phyloP scores from a whole-genome alignment of 2,113 vertebrate species.

The Grus americana region DNA sequence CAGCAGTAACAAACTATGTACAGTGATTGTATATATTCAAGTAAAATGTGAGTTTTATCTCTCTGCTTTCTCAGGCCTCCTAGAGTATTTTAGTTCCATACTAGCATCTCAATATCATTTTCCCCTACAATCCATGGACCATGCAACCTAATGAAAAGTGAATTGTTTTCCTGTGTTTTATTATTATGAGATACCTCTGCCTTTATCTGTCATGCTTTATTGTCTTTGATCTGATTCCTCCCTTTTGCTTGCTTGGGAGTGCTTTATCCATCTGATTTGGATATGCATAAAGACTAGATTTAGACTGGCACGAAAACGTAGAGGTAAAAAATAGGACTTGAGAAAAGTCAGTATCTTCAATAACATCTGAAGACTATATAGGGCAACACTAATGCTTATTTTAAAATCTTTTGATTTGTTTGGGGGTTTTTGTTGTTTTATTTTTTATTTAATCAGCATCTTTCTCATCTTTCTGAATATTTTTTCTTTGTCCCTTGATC shows the following conservation, averaged over 20 bases:
- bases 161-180: conserved; percentile 16
- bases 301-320: neutral
- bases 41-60: neutral
- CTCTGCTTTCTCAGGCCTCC: neutral
- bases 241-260: neutral
- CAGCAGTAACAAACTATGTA: neutral
- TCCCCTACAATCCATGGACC: neutral
- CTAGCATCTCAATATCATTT: neutral
- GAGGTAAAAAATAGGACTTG: neutral
- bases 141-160: neutral
- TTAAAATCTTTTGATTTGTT: neutral
- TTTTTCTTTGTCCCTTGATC: conserved; percentile 5
- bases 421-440: neutral
- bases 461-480: neutral
- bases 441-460: neutral
- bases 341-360: neutral
- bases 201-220: conserved; percentile 7
- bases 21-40: neutral
- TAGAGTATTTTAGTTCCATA: neutral
- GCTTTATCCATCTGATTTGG: neutral
- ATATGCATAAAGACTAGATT: neutral
- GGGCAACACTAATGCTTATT: neutral
- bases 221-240: conserved; percentile 18
- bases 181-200: neutral
- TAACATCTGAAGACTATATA: neutral